These are phyloP conservation scores for Cinclus cinclus DNA, from an alignment of 2,113 vertebrate species.

Conservation along the genomic window DNA sequence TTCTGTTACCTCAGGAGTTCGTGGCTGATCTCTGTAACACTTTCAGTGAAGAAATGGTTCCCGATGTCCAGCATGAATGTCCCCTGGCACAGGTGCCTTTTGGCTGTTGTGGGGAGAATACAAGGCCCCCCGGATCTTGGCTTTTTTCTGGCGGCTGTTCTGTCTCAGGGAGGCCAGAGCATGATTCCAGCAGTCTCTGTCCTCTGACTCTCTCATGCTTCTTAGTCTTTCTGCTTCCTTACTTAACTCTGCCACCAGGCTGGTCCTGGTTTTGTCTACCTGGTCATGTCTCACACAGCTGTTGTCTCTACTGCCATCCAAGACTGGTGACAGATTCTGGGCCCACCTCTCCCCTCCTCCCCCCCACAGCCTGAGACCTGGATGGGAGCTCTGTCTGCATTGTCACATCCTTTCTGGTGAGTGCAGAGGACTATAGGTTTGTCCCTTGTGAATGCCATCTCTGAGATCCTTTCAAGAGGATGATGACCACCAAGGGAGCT, in stretches of 20 bases:
- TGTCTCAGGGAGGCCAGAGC: neutral
- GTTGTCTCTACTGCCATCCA: neutral
- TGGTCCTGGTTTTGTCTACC: neutral
- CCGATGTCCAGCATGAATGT: neutral
- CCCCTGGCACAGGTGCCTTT: neutral
- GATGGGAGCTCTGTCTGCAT: neutral
- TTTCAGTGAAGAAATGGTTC: neutral
- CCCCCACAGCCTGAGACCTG: neutral
- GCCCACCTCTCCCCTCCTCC: rapidly evolving
- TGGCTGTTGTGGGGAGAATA: neutral
- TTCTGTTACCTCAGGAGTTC: neutral
- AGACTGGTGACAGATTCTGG: neutral
- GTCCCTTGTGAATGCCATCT: neutral
- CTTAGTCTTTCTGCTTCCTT: neutral
- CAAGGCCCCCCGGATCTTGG: neutral
- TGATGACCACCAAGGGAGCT: neutral
- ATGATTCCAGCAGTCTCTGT: neutral
- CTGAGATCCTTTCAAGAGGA: neutral
- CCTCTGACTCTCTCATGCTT: neutral
- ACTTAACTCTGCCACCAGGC: neutral
- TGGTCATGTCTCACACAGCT: neutral
- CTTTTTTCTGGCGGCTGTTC: neutral
- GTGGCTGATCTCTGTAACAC: neutral
- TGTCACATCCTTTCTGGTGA: neutral
- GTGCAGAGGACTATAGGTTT: neutral